Conservation (phyloP, 2,113 vertebrate genomes). For the Calcarius ornatus region DNA sequence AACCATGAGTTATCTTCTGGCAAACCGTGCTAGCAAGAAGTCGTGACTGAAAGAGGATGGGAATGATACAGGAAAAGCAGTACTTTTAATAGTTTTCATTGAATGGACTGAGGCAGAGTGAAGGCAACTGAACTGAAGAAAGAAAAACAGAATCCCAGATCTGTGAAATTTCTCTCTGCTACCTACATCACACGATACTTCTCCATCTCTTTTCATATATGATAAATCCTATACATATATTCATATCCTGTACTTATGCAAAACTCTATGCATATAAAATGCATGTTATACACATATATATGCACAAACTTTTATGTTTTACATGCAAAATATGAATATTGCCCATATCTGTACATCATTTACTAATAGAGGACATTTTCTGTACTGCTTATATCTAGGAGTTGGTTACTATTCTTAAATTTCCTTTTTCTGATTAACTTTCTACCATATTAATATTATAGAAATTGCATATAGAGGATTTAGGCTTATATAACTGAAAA, state of each 20-base stretch:
- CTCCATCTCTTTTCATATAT: background rate
- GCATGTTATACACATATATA: background rate
- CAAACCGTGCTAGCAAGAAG: background rate
- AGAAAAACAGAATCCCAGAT: background rate
- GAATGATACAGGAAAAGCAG: background rate
- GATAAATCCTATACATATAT: background rate
- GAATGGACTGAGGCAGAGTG: background rate
- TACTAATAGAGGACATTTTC: background rate
- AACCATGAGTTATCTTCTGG: constrained; percentile 26
- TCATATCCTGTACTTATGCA: background rate
- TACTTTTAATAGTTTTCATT: background rate
- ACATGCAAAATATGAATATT: background rate
- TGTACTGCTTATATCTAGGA: background rate
- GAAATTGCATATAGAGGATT: background rate
- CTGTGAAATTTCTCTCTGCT: background rate
- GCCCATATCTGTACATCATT: background rate
- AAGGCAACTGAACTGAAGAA: background rate
- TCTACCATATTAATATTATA: background rate
- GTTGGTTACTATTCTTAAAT: background rate
- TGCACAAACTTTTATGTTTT: background rate
- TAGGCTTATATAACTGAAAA: background rate
- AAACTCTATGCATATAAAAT: background rate
- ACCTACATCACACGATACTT: background rate
- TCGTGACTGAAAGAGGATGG: background rate
- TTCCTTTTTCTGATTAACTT: background rate